Base-by-base conservation (phyloP, 2,888 invertebrate species). In the Pharmacophagus antenor region DNA sequence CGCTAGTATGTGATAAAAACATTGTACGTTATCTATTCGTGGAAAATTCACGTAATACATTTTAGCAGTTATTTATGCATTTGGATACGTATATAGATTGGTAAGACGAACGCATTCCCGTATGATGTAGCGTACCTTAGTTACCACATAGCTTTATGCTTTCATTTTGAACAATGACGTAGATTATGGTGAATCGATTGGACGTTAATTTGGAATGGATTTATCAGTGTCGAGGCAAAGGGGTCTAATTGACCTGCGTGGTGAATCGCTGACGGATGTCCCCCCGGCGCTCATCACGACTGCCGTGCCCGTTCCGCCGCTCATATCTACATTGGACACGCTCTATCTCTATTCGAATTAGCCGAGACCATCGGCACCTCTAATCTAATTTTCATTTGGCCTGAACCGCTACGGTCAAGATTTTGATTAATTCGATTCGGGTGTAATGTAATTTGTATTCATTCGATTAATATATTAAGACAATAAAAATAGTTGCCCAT, bases 201-300 rank as follows among this genome's bases (percentile, higher is more conserved):
- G 62, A 58, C 58, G 50, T 59, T 57, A 62, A 58, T 65, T 65
- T 62, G 66, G 64, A 63, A 67, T 54, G 53, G 48, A 66, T 65
- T 65, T 70, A 73, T 73, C 60, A 65, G 62, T 62, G 63, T 64
- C 69, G 70, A 76, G 76, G 79, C 74, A 71, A 70, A 68, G n/a
- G 62, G 54, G 69, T 69, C 71, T 88, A 88, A 88, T 88, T 88
- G 88, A 83, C 75, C 77, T 70, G 76, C 81, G 83, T 81, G 73
- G 76, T 71, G 76, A 85, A 89, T 88, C 74, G 74, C 70, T 85
- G 85, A 88, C 83, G 76, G 72, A 88, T 84, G 83, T 76, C 76
- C 76, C 70, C 70, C 70, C 70, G 72, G 68, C 69, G 65, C 69
- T 71, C 71, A 67, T 64, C 68, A 67, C 67, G 70, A 69, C 74